Conservation (phyloP, 2,113 vertebrate species). For the Picathartes gymnocephalus region DNA sequence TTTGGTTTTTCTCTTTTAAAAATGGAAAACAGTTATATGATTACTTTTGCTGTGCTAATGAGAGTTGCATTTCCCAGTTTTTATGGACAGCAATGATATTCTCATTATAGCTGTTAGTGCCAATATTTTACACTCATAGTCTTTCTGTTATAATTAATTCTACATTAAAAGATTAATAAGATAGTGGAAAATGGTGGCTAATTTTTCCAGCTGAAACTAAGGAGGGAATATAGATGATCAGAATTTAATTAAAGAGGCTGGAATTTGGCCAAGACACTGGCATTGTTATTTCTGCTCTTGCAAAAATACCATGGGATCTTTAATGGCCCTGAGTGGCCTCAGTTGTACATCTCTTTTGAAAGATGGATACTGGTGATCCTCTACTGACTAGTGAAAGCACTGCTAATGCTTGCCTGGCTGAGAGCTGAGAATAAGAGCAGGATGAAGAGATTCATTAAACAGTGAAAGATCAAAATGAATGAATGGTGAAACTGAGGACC, state of each 20-base stretch:
- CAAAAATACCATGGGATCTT: slow-evolving; percentile 39
- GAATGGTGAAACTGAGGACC: slow-evolving; percentile 20
- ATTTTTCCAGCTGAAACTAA: slow-evolving; percentile 32
- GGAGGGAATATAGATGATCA: slow-evolving; percentile 16
- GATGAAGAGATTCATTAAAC: slow-evolving; percentile 46
- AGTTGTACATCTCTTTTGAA: slow-evolving; percentile 1
- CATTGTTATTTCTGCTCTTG: slow-evolving; percentile 52
- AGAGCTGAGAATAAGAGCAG: slow-evolving; percentile 43
- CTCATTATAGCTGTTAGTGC: background rate
- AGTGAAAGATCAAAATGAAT: slow-evolving; percentile 28
- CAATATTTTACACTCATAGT: background rate
- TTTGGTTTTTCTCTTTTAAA: background rate
- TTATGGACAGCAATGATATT: background rate
- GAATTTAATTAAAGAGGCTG: slow-evolving; percentile 42
- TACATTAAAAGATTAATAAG: slow-evolving; percentile 38
- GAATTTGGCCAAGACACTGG: slow-evolving; percentile 1
- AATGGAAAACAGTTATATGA: background rate
- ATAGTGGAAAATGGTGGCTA: slow-evolving; percentile 14
- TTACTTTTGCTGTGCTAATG: background rate
- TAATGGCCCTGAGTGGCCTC: slow-evolving; percentile 19
- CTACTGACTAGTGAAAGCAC: background rate
- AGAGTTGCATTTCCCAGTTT: background rate
- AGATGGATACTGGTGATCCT: slow-evolving; percentile 47
- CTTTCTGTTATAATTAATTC: slow-evolving; percentile 36
- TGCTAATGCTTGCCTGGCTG: slow-evolving; percentile 9